Evolutionary conservation across 2,888 invertebrate genomes (phyloP).

Genomic region (Tanytarsus gracilentus): DNA sequence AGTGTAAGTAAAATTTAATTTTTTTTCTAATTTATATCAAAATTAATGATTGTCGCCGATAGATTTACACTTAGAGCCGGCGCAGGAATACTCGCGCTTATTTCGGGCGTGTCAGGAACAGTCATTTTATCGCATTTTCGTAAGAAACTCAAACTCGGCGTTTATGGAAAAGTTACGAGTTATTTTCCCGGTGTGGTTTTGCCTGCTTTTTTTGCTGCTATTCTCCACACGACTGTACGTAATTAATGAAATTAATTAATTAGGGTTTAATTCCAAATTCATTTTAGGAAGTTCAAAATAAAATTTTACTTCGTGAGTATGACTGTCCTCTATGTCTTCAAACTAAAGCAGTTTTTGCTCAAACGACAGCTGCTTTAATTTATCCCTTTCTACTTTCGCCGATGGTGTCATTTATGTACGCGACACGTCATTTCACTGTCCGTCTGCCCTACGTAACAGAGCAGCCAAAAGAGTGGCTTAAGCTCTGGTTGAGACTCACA

Average conservation of each 20-base stretch:
- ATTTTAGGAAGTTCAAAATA: constrained; percentile 48
- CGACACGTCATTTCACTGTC: constrained; percentile 52
- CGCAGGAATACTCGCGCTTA: constrained; percentile 45
- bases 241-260: constrained; percentile 20
- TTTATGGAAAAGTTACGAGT: constrained; percentile 51
- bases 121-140: constrained; percentile 57
- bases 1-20: constrained; percentile 46
- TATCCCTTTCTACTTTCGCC: constrained; percentile 57
- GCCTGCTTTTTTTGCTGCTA: constrained; percentile 49
- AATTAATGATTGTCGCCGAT: constrained; percentile 30
- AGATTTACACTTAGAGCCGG: constrained; percentile 51
- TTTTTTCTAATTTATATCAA: constrained; percentile 8
- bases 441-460: constrained; percentile 54
- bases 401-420: constrained; percentile 51
- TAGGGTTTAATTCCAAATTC: not conserved
- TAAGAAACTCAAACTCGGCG: constrained; percentile 50
- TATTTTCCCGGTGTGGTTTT: constrained; percentile 52
- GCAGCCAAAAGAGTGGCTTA: constrained; percentile 48
- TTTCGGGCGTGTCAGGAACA: constrained; percentile 48
- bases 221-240: constrained; percentile 52
- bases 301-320: constrained; percentile 49
- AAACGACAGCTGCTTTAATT: constrained; percentile 46
- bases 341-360: constrained; percentile 49
- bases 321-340: constrained; percentile 59
- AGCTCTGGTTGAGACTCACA: constrained; percentile 47